Evolutionary conservation across 2,888 invertebrate genomes (phyloP).

Genomic region (Rhodophaea formosa): DNA sequence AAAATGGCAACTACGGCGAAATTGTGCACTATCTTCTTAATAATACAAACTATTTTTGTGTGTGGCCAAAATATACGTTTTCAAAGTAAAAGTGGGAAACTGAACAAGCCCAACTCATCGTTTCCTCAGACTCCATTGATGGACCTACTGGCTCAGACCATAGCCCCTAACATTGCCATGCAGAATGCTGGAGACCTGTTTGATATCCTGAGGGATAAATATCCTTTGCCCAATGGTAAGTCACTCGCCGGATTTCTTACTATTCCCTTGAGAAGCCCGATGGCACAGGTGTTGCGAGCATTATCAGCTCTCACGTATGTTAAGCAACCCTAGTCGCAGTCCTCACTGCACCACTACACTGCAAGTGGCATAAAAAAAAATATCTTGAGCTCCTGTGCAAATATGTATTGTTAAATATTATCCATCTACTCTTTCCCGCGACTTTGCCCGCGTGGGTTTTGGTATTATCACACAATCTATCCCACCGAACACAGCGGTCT

Average conservation of each 20-base stretch:
- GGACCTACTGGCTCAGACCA: conserved; percentile 40
- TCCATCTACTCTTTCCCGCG: too few species aligned
- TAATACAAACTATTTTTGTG: conserved; percentile 1
- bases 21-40: neutral
- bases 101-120: conserved; percentile 24
- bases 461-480: too few species aligned
- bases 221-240: conserved; percentile 49
- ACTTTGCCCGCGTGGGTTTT: too few species aligned
- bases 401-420: too few species aligned
- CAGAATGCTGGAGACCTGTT: conserved; percentile 41
- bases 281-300: too few species aligned
- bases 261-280: too few species aligned
- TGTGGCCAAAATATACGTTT: neutral
- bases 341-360: too few species aligned
- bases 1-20: neutral
- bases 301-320: too few species aligned
- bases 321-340: too few species aligned
- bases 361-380: too few species aligned
- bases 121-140: conserved; percentile 40
- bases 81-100: conserved; percentile 16
- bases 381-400: too few species aligned
- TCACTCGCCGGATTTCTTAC: neutral
- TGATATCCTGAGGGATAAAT: conserved; percentile 46
- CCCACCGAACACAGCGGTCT: too few species aligned
- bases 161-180: conserved; percentile 40